Conservation (phyloP, 2,797 vertebrate genomes). For the Rhinophrynus dorsalis region DNA sequence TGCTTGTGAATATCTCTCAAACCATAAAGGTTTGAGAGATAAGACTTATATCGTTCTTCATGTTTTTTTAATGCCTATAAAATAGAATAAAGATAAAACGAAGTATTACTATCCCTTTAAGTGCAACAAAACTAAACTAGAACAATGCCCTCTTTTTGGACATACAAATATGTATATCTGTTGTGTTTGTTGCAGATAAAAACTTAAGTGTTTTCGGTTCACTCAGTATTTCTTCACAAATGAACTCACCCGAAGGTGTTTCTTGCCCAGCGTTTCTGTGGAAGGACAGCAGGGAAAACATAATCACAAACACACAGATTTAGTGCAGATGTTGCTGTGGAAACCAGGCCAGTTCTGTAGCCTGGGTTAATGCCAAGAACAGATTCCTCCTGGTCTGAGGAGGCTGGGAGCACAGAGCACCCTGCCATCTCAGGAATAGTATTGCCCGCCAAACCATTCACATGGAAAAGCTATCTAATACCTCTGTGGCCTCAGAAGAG, state of each 20-base stretch:
- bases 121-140: too few species aligned
- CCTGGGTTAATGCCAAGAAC: neutral
- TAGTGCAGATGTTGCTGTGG: slow-evolving; percentile 9
- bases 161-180: too few species aligned
- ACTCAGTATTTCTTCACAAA: neutral
- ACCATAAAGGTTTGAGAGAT: too few species aligned
- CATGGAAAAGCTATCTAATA: slow-evolving; percentile 13
- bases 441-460: neutral
- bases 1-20: too few species aligned
- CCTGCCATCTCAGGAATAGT: neutral
- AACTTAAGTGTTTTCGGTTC: too few species aligned
- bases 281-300: neutral
- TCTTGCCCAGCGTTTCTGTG: slow-evolving; percentile 3
- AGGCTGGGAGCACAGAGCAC: neutral
- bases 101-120: too few species aligned
- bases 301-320: neutral
- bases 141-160: too few species aligned
- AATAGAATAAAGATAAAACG: too few species aligned
- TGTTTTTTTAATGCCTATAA: too few species aligned
- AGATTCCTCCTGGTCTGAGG: slow-evolving; percentile 29
- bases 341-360: slow-evolving; percentile 15
- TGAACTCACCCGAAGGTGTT: neutral
- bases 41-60: too few species aligned
- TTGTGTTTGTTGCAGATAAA: too few species aligned
- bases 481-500: neutral